A percentile compares a stretch with the other conserved stretches of the same genome.
These are phyloP conservation scores for Apodemus sylvaticus DNA, from an alignment of 2,113 vertebrate species.

Conservation along the genomic window DNA sequence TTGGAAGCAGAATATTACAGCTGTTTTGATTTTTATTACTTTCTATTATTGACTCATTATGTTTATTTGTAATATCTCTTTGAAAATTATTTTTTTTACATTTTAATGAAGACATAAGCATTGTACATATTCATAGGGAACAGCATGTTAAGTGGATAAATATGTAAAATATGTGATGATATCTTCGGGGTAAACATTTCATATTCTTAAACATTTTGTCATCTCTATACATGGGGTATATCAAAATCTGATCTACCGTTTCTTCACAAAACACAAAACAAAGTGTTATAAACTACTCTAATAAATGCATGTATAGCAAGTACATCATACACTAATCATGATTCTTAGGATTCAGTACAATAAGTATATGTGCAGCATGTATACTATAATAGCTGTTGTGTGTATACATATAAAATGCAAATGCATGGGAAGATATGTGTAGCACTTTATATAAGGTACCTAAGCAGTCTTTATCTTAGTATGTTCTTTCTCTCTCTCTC, in stretches of 20 bases:
- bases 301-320: neutral
- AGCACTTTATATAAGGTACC: neutral
- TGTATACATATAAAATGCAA: neutral
- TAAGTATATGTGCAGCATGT: neutral
- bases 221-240: neutral
- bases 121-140: neutral
- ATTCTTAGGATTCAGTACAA: neutral
- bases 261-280: neutral
- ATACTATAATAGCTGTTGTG: neutral
- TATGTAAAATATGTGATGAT: neutral
- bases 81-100: neutral
- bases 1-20: neutral
- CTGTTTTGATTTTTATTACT: neutral
- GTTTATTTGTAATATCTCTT: neutral
- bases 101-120: neutral
- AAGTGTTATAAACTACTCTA: neutral
- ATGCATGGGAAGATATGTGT: neutral
- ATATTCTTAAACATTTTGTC: neutral
- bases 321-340: neutral
- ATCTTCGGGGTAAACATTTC: neutral
- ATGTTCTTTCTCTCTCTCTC: too few relatives aligned
- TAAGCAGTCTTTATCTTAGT: neutral
- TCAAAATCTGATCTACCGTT: neutral
- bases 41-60: neutral
- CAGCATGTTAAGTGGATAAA: neutral